phyloP scores from a whole-genome alignment of 2,113 vertebrate species.

The Microtus richardsoni region DNA sequence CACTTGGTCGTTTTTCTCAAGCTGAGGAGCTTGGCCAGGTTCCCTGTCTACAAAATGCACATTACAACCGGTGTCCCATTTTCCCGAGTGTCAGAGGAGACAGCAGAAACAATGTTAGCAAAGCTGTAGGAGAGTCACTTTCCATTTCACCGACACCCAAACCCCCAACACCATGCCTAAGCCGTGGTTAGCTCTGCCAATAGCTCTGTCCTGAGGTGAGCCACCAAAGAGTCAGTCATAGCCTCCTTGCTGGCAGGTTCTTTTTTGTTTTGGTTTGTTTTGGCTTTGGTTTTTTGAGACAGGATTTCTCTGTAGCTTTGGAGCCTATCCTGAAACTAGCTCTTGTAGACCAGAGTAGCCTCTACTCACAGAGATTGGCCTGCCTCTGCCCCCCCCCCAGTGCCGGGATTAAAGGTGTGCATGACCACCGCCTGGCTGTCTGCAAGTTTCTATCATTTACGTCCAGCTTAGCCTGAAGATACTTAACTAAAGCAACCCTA shows the following conservation, averaged over 20 bases:
- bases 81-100: not conserved
- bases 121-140: not conserved
- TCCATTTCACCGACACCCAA: constrained; percentile 39
- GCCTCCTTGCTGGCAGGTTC: not conserved
- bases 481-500: not conserved
- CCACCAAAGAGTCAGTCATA: not conserved
- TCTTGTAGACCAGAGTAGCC: too few species aligned
- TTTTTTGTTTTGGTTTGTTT: too few species aligned
- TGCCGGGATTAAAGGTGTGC: too few species aligned
- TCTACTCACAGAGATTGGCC: too few species aligned
- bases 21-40: not conserved
- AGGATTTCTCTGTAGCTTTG: too few species aligned
- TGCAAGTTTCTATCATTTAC: not conserved
- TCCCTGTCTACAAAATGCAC: not conserved
- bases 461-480: not conserved
- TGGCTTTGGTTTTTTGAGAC: too few species aligned
- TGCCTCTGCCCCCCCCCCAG: too few species aligned
- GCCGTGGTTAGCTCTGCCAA: not conserved
- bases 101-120: not conserved
- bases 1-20: not conserved
- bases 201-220: not conserved
- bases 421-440: not conserved
- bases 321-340: too few species aligned
- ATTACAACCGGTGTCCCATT: not conserved
- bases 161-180: not conserved